Evolutionary conservation across 2,113 vertebrate genomes (phyloP).

Genomic region (Myodes glareolus): DNA sequence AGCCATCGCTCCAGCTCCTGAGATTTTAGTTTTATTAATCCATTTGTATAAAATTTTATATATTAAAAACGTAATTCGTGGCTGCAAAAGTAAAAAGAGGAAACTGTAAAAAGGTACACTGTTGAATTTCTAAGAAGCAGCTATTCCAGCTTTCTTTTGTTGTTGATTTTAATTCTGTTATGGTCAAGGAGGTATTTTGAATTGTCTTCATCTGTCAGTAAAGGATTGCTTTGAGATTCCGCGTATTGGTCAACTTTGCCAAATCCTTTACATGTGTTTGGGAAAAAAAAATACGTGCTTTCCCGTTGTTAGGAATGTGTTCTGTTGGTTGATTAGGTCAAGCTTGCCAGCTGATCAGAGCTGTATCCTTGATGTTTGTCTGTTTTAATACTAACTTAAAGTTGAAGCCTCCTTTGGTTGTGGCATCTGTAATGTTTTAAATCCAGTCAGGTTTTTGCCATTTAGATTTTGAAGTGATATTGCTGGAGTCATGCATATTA

Average conservation of each 20-base stretch:
- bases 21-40: background rate
- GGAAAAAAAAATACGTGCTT: constrained; percentile 2
- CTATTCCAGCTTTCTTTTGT: constrained; percentile 23
- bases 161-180: background rate
- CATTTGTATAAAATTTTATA: background rate
- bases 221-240: background rate
- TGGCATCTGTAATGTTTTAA: constrained; percentile 32
- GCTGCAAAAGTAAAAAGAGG: background rate
- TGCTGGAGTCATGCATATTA: background rate
- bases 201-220: background rate
- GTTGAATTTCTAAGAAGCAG: background rate
- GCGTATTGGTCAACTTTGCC: background rate
- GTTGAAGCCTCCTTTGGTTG: background rate
- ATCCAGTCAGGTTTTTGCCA: background rate
- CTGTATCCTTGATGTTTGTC: background rate
- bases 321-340: background rate
- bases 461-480: constrained; percentile 1
- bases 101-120: background rate
- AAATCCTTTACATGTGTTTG: background rate
- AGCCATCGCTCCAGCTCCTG: background rate
- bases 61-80: background rate
- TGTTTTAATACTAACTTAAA: background rate
- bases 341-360: background rate
- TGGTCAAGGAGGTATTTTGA: background rate
- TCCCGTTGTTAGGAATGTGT: background rate